Evolutionary conservation across 2,888 invertebrate genomes (phyloP), one percentile per base, ranked within the genome.

Genomic region (Dromius quadrimaculatus): DNA sequence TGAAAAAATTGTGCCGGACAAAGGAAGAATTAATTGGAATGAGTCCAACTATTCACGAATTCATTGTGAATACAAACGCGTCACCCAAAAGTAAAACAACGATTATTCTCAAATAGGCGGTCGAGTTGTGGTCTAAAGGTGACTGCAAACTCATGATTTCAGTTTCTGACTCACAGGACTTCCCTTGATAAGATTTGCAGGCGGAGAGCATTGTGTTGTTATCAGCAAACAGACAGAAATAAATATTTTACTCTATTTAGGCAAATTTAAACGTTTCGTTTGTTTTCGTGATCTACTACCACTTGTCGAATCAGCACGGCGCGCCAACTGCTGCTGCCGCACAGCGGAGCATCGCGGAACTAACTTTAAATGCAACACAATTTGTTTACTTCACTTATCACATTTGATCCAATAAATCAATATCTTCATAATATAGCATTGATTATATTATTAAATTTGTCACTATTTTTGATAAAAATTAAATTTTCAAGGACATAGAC

Each of bases 151-250:
- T 20, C 17, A 54, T 65, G 47, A 65, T 50, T 65, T 47, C 54
- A 65, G 50, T 38, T n/a, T 23, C 22, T 22, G 68, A 68, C 19
- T 68, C 68, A 68, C 20, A 43, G 57, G 59, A 68, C 59, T 59
- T 68, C 68, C 68, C 59, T 68, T 59, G 59, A 68, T 68, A 68
- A 68, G 68, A 68, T 28, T 32, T 62, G 20, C 57, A 47, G n/a
- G n/a, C n/a, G n/a, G n/a, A 57, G 34, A 32, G 57, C 34, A 57
- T 57, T 57, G 34, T 57, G 57, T 57, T 34, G 9, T 59, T 13
- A 59, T 36, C 59, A 59, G 59, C 36, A 36, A 59, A 59, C 13
- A 59, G 15, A 32, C 13, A 19, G 1, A 19, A 19, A 13, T 28
- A 59, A 38, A 38, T 34, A 19, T 59, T 34, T 59, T 59, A 9